Base-by-base conservation (phyloP, 2,113 vertebrate species). In the Octodon degus region DNA sequence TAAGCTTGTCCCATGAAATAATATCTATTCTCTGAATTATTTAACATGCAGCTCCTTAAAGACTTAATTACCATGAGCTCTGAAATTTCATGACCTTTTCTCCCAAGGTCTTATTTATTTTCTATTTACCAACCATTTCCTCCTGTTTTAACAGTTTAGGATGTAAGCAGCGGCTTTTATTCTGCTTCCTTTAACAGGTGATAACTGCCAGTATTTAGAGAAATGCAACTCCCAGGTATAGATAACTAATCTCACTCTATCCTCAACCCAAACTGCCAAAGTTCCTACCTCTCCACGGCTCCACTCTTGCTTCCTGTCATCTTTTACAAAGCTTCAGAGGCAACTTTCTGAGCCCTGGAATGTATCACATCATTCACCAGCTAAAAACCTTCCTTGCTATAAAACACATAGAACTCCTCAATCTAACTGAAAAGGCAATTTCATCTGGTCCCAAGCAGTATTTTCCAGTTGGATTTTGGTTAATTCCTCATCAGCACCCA, bases 51-150 rank as follows among this genome's bases (percentile, higher is more conserved):
- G 13, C n/a, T 83, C 37, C 76, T 86, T 79, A 58, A 87, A 87
- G 62, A 80, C 30, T 50, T 55, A 43, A 86, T 40, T 53, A 37
- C 11, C 58, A 58, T 10, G 24, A 68, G 13, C 62, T 82, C 58
- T 63, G 76, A 86, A 68, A 55, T 86, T 47, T 89, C 74, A 70
- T 0, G 37, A 40, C 32, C 53, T 77, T 47, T 80, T 32, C 27
- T 94, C 62, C 58, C 53, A 90, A 90, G 25, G 2, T 65, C 81
- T 79, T 91, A 82, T 65, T 58, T 62, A 65, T 86, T 79, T 91
- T 16, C 25, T 32, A 86, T 40, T 82, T 93, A 63, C 32, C 81
- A 95, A n/a, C 85, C 60, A 89, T 77, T 32, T 50, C 80, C 19
- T 79, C 50, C 81, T 89, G 20, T 24, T 37, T 19, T 47, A 65